A percentile compares a stretch with the other conserved stretches of the same genome.
Conservation (phyloP, 2,113 vertebrate genomes). For the Pavo muticus region DNA sequence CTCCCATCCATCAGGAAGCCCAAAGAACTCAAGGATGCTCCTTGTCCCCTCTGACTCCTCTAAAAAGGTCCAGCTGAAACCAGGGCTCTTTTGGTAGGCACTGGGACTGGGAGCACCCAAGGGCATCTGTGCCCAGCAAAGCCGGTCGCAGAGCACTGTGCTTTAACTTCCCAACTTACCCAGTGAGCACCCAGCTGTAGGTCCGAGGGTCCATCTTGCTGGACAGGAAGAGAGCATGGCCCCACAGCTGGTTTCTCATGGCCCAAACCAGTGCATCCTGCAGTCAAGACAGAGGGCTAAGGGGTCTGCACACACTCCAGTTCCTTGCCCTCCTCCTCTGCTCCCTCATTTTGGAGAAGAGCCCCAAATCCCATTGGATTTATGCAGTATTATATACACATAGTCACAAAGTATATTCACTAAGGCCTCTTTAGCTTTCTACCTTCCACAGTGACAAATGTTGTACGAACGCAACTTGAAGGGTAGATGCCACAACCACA, state of each 20-base stretch:
- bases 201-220: conserved; percentile 93
- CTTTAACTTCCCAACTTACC: conserved; percentile 74
- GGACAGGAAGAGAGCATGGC: conserved; percentile 92
- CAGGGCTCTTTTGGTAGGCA: not conserved
- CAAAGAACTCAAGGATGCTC: not conserved
- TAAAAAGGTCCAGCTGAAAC: not conserved
- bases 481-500: not conserved
- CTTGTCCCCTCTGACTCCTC: not conserved
- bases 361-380: not conserved
- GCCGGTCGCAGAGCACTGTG: not conserved
- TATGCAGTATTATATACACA: not conserved
- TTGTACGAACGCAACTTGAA: not conserved
- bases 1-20: not conserved
- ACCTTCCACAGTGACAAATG: not conserved
- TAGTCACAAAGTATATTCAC: not conserved
- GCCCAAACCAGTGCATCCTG: conserved; percentile 93
- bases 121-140: not conserved
- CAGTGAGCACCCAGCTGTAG: conserved; percentile 88
- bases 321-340: not conserved
- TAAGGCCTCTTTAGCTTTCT: not conserved
- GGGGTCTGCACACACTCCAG: not conserved
- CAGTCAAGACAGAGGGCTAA: not conserved
- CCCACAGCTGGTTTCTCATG: conserved; percentile 91
- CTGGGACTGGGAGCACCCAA: not conserved
- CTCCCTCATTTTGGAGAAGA: not conserved